These are phyloP conservation scores for Cacoxenus indagator DNA, from an alignment of 2,888 invertebrate genomes.

Conservation along the genomic window DNA sequence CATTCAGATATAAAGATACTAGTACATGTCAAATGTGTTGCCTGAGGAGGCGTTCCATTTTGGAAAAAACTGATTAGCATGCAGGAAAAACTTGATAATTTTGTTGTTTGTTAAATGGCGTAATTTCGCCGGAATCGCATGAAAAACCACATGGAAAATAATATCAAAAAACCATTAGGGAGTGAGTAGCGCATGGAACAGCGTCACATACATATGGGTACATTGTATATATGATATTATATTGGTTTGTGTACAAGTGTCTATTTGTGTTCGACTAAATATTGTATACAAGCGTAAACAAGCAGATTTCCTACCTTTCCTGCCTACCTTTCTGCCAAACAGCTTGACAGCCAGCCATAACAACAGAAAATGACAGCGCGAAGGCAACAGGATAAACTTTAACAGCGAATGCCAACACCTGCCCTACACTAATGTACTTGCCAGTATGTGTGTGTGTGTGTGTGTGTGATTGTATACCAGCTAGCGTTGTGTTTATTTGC, in stretches of 20 bases:
- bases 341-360: background rate
- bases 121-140: background rate
- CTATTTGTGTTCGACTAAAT: background rate
- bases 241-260: background rate
- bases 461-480: too few species aligned
- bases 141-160: conserved; percentile 14
- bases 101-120: conserved; percentile 21
- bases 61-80: background rate
- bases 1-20: background rate
- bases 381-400: background rate
- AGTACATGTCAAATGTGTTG: too few species aligned
- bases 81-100: background rate
- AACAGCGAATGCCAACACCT: background rate
- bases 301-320: too few species aligned
- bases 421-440: background rate
- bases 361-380: background rate
- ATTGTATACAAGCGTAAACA: background rate
- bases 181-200: background rate
- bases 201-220: background rate
- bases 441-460: background rate
- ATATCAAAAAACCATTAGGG: conserved; percentile 20
- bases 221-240: background rate
- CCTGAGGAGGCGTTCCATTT: background rate
- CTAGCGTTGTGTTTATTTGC: background rate
- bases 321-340: too few species aligned